Percentiles rank a stretch among this genome's conserved stretches.
Conservation (phyloP, 92 coral and sea anemone species). For the Nematostella vectensis region DNA sequence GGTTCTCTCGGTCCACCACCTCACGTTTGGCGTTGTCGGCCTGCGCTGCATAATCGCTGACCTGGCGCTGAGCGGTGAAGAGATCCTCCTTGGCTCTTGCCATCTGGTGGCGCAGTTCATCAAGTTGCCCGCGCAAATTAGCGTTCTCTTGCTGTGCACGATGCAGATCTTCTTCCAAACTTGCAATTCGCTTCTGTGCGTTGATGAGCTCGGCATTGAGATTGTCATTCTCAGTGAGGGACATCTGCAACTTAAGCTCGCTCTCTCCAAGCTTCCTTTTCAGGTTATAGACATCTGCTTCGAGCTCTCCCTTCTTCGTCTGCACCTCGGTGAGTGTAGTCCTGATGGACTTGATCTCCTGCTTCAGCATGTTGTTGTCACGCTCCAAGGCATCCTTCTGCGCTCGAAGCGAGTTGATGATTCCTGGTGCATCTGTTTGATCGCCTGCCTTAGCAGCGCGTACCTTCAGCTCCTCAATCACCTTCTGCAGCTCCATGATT, state of each 20-base stretch:
- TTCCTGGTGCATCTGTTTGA: constrained; percentile 78
- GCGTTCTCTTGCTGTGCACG: constrained; percentile 72
- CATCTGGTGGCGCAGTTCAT: constrained; percentile 50
- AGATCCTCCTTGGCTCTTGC: constrained; percentile 47
- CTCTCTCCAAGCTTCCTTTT: constrained; percentile 61
- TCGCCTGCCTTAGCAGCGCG: constrained; percentile 67
- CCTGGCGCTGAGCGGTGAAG: constrained; percentile 48
- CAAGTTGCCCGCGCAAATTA: constrained; percentile 68
- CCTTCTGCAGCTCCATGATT: constrained; percentile 67
- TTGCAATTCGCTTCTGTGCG: constrained; percentile 68
- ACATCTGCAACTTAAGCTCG: constrained; percentile 56
- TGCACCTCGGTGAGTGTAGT: constrained; percentile 50
- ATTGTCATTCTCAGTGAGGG: constrained; percentile 62
- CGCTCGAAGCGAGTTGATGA: constrained; percentile 72
- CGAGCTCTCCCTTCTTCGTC: constrained; percentile 69
- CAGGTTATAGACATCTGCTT: constrained; percentile 57
- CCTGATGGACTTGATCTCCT: constrained; percentile 62
- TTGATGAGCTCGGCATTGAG: constrained; percentile 76
- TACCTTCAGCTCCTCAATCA: constrained; percentile 69
- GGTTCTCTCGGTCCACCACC: constrained; percentile 64
- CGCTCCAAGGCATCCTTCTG: constrained; percentile 80
- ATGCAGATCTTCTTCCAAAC: constrained; percentile 69
- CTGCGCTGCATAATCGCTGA: constrained; percentile 41
- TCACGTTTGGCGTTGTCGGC: constrained; percentile 45
- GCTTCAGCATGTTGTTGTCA: constrained; percentile 81